A percentile compares a stretch with the other conserved stretches of the same genome.
phyloP scores from a whole-genome alignment of 2,797 vertebrate genomes.

The Pipistrellus pipistrellus region DNA sequence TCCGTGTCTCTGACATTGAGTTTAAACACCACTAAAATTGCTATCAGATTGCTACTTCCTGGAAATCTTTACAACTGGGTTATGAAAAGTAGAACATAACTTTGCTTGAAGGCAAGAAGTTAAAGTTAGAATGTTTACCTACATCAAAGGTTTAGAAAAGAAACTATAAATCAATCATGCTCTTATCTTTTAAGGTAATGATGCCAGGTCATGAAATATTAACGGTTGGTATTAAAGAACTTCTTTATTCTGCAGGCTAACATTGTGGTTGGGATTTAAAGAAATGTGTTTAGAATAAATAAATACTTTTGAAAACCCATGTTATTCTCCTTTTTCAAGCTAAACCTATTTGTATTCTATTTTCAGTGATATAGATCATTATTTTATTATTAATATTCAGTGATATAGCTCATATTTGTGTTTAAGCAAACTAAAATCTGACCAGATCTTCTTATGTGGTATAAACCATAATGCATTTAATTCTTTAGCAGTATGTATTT shows the following conservation, averaged over 20 bases:
- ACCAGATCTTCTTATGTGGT: conserved; percentile 83
- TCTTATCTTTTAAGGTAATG: conserved; percentile 65
- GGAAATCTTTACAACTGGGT: conserved; percentile 72
- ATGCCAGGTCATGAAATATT: conserved; percentile 45
- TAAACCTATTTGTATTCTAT: conserved; percentile 45
- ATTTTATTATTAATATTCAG: conserved; percentile 73
- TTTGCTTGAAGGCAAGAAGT: conserved; percentile 76
- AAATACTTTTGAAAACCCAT: conserved; percentile 69
- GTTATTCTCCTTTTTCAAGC: conserved; percentile 53
- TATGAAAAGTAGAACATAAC: conserved; percentile 72
- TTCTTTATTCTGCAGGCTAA: conserved; percentile 62
- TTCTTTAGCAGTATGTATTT: conserved; percentile 85
- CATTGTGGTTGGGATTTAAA: not conserved
- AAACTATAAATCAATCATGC: conserved; percentile 34
- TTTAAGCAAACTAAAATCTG: conserved; percentile 82
- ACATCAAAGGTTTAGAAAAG: conserved; percentile 61
- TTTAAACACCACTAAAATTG: conserved; percentile 69
- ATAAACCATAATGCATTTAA: conserved; percentile 81
- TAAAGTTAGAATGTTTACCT: conserved; percentile 73
- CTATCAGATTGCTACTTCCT: conserved; percentile 71
- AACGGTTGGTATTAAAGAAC: not conserved
- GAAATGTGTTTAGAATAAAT: conserved; percentile 54
- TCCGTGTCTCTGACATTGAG: conserved; percentile 52
- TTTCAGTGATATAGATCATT: conserved; percentile 70
- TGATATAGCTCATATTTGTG: conserved; percentile 77